Evolutionary conservation across 2,113 vertebrate genomes (phyloP).

Genomic region (Aphyosemion australe): DNA sequence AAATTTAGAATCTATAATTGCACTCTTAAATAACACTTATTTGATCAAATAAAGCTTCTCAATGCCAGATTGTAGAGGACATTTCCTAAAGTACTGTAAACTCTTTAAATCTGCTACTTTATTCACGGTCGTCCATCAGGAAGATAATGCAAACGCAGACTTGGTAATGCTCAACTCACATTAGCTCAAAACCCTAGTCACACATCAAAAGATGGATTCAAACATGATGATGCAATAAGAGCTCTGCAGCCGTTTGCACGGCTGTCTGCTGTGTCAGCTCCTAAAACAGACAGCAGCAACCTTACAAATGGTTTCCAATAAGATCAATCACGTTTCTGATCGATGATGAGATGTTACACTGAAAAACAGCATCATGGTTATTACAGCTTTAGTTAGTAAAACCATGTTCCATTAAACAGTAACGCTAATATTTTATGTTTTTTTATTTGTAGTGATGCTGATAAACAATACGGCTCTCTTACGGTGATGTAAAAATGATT

Average conservation of each 20-base stretch:
- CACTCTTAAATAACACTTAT: too few species aligned
- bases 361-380: conserved; percentile 1
- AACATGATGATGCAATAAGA: conserved; percentile 25
- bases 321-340: conserved; percentile 9
- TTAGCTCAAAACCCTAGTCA: conserved; percentile 26
- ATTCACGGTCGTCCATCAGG: conserved; percentile 27
- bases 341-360: conserved; percentile 3
- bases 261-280: conserved; percentile 12
- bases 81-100: conserved; percentile 13
- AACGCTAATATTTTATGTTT: background rate
- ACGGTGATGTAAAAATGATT: background rate
- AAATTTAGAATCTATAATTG: conserved; percentile 13
- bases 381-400: conserved; percentile 9
- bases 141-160: conserved; percentile 10
- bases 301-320: conserved; percentile 19
- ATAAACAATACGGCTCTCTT: conserved; percentile 2
- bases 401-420: background rate
- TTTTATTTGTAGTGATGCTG: background rate
- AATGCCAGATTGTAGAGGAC: conserved; percentile 5
- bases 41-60: conserved; percentile 15
- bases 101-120: conserved; percentile 33
- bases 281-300: conserved; percentile 12
- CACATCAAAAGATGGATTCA: conserved; percentile 32
- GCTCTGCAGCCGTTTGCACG: conserved; percentile 4
- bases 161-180: conserved; percentile 27